Conservation (phyloP, 2,113 vertebrate species). For the rabbit (Oryctolagus cuniculus) region DNA sequence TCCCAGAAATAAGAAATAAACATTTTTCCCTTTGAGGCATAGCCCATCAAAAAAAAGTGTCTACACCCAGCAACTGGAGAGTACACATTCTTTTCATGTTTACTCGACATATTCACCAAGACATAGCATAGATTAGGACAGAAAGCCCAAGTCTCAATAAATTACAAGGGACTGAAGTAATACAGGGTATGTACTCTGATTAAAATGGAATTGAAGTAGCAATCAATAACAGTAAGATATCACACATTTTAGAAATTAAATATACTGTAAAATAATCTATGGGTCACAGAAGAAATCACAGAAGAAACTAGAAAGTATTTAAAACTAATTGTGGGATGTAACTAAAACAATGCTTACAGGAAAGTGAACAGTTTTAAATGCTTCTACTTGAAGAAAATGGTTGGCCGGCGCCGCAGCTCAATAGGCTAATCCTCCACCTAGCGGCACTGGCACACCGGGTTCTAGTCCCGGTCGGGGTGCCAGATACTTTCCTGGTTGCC, state of each 20-base stretch:
- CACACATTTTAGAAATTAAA: not conserved
- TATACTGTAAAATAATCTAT: not conserved
- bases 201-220: not conserved
- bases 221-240: slow-evolving; percentile 20
- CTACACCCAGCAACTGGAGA: not conserved
- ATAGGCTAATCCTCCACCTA: too few relatives aligned
- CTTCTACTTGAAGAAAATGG: not conserved
- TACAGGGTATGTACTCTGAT: not conserved
- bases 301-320: slow-evolving; percentile 25
- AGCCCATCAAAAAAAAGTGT: too few relatives aligned
- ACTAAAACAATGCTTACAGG: not conserved
- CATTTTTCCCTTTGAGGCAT: not conserved
- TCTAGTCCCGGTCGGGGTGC: too few relatives aligned
- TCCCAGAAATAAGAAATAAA: not conserved
- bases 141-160: slow-evolving; percentile 21
- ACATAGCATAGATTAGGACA: not conserved
- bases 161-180: slow-evolving; percentile 9
- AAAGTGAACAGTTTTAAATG: not conserved
- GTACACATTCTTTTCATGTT: not conserved
- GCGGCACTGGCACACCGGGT: too few relatives aligned
- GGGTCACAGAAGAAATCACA: not conserved
- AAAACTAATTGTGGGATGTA: not conserved
- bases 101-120: not conserved
- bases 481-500: too few relatives aligned
- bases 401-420: too few relatives aligned